Evolutionary conservation across 2,888 invertebrate species (phyloP), one percentile per base, ranked within the genome.

Genomic region (Papilio demoleus): DNA sequence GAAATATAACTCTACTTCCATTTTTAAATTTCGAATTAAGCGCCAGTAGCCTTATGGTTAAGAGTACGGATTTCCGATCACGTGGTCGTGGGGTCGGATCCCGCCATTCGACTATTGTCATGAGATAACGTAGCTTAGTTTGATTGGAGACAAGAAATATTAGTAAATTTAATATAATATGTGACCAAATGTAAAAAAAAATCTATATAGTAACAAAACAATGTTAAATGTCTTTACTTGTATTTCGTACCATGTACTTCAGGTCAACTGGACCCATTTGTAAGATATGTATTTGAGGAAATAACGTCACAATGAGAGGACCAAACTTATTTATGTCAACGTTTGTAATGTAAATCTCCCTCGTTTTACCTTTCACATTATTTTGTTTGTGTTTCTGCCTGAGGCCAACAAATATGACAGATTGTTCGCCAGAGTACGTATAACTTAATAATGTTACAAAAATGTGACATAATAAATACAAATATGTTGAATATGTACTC

Each of bases 281-380:
- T 31, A 53, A 31, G 53, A 53, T 31, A 31, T 53, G 53, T 31
- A 4, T 53, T 53, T 17, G 27, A n/a, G 53, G 53, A 53, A 31
- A 53, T 31, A 31, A 53, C 53, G 4, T n/a, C 31, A 9, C 27
- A 53, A 53, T 31, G 53, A 53, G 53, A 53, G 31, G 31, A 9
- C 53, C 53, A 9, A 53, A 31, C 53, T 31, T 53, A 53, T 53
- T 53, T 27, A 12, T 17, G 31, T 53, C 31, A 9, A 9, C 31
- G 31, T 53, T 53, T 53, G 53, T 53, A 53, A 53, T 31, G 53
- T 53, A 53, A 53, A 53, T 53, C 31, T 31, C 53, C 4, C 53
- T 31, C 53, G 31, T 53, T 53, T 53, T 53, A 53, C 53, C 53
- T 53, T 53, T 53, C 53, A 31, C 53, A 27, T 53, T 53, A 53